Evolutionary conservation across 2,888 invertebrate genomes (phyloP).

Genomic region (Dasysyrphus tricinctus): DNA sequence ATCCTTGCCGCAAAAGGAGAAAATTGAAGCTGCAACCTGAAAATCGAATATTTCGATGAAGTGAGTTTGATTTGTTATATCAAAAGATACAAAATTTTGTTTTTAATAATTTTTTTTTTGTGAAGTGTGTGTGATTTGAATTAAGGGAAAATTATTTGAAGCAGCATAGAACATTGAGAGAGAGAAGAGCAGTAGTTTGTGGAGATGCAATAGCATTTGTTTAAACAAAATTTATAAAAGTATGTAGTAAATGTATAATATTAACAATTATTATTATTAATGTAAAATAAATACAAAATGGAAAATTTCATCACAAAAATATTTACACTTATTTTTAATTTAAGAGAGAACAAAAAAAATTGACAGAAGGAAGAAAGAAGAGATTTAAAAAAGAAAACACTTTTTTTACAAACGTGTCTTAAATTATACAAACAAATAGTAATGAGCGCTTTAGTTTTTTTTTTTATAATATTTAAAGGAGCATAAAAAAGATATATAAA

Average conservation of each 20-base stretch:
- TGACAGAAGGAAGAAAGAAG: constrained; percentile 24
- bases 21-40: constrained; percentile 67
- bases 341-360: constrained; percentile 4
- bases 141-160: constrained; percentile 70
- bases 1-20: constrained; percentile 64
- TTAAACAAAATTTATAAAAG: constrained; percentile 4
- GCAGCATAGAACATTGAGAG: constrained; percentile 67
- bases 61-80: constrained; percentile 59
- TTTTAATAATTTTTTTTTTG: constrained; percentile 34
- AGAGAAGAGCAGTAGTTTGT: constrained; percentile 55
- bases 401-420: constrained; percentile 9
- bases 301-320: constrained; percentile 29
- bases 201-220: constrained; percentile 37
- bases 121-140: constrained; percentile 68
- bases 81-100: constrained; percentile 40
- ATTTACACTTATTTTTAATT: background rate
- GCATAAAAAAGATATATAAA: constrained; percentile 20
- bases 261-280: background rate
- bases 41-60: constrained; percentile 76
- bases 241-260: background rate
- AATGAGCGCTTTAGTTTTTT: background rate
- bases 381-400: constrained; percentile 17
- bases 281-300: constrained; percentile 34
- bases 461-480: constrained; percentile 37
- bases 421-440: constrained; percentile 11